Conservation (phyloP, 2,888 invertebrate genomes). For the Acleris cristana region DNA sequence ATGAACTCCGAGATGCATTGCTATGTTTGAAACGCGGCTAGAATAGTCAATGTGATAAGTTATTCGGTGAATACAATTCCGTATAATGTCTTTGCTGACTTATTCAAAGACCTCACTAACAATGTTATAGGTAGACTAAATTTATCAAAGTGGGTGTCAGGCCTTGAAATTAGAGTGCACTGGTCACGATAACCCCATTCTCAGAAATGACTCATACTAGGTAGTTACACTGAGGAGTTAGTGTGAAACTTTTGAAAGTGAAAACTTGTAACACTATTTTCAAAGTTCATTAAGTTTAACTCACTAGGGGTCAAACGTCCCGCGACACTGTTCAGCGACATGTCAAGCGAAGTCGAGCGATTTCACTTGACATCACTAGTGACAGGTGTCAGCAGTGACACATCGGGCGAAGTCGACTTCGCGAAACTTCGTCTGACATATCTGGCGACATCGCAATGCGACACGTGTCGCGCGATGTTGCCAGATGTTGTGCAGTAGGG, state of each 20-base stretch:
- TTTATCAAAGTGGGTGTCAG: not conserved
- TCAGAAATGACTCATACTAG: not conserved
- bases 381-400: too few species aligned
- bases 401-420: too few species aligned
- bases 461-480: too few species aligned
- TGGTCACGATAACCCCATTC: slow-evolving; percentile 6
- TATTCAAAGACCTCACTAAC: not conserved
- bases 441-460: too few species aligned
- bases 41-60: slow-evolving; percentile 21
- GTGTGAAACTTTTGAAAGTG: not conserved
- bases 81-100: not conserved
- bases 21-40: slow-evolving; percentile 19
- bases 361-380: too few species aligned
- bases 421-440: too few species aligned
- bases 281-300: too few species aligned
- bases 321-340: too few species aligned
- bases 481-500: too few species aligned
- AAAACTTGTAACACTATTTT: slow-evolving; percentile 9
- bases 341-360: too few species aligned
- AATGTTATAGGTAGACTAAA: not conserved
- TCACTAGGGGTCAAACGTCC: not conserved
- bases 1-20: slow-evolving; percentile 24
- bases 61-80: not conserved
- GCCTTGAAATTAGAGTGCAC: slow-evolving; percentile 9
- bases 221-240: not conserved